Evolutionary conservation across 2,888 invertebrate species (phyloP).

Genomic region (Anticlea derivata): DNA sequence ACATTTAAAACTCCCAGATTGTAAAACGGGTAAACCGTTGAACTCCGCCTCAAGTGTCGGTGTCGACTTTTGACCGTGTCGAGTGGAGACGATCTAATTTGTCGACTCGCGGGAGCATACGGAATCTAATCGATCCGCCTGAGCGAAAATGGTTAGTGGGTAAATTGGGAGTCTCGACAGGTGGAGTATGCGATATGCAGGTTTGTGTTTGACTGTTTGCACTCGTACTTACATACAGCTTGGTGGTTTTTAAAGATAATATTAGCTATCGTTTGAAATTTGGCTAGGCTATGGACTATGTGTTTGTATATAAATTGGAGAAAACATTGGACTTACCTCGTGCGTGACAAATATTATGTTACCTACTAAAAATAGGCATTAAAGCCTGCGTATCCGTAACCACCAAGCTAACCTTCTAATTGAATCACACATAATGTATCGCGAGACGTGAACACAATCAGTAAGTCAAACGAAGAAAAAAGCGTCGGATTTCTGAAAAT

Average conservation of each 20-base stretch:
- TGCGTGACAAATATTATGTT: too few relatives aligned
- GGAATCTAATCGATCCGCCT: conserved; percentile 73
- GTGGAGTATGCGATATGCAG: conserved; percentile 20
- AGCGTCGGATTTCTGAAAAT: conserved; percentile 67
- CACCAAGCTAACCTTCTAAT: conserved; percentile 36
- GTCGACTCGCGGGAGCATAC: conserved; percentile 77
- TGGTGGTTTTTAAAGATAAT: neutral
- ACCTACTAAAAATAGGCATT: neutral
- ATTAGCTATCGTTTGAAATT: neutral
- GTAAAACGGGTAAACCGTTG: conserved; percentile 21
- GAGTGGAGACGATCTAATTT: conserved; percentile 81
- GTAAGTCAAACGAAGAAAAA: conserved; percentile 62
- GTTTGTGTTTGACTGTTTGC: conserved; percentile 21
- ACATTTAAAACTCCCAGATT: conserved; percentile 25
- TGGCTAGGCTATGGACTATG: neutral
- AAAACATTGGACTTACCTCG: too few relatives aligned
- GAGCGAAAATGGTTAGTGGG: conserved; percentile 40
- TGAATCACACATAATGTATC: conserved; percentile 50
- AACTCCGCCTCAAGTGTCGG: conserved; percentile 39
- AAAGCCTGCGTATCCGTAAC: conserved; percentile 5
- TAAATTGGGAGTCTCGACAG: conserved; percentile 32
- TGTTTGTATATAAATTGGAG: too few relatives aligned
- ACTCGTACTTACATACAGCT: neutral
- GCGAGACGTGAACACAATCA: conserved; percentile 46
- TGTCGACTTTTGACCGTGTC: conserved; percentile 80